These are phyloP conservation scores for Lathronympha strigana DNA, from an alignment of 2,888 invertebrate species.

Conservation along the genomic window DNA sequence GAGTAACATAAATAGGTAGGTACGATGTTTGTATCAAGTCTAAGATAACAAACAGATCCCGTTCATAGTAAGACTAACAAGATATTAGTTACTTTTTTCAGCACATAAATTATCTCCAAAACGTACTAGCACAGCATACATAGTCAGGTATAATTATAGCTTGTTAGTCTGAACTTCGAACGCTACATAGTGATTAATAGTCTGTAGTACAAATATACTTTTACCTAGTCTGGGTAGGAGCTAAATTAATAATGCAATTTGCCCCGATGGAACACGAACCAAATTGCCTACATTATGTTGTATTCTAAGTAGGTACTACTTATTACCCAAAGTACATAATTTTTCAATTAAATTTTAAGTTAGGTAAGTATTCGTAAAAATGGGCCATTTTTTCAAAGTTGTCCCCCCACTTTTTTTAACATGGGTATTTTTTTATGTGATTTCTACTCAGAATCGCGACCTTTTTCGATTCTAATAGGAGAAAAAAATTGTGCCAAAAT, in stretches of 20 bases:
- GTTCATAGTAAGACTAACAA: neutral
- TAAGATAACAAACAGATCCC: too few species aligned
- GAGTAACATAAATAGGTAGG: too few species aligned
- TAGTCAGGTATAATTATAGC: slow-evolving; percentile 18
- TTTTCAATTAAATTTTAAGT: too few species aligned
- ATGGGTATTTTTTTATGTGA: too few species aligned
- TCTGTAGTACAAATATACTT: slow-evolving; percentile 9
- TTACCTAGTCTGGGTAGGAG: slow-evolving; percentile 1
- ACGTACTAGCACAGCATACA: neutral
- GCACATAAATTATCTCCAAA: slow-evolving; percentile 9
- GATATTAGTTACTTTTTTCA: neutral
- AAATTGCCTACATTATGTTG: neutral
- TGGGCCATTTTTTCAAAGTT: too few species aligned
- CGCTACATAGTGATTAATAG: slow-evolving; percentile 24
- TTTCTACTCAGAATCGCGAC: too few species aligned
- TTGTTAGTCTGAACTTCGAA: slow-evolving; percentile 30
- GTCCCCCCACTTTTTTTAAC: too few species aligned
- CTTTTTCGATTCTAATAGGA: too few species aligned
- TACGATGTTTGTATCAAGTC: too few species aligned
- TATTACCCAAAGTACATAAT: too few species aligned
- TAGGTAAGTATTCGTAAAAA: too few species aligned
- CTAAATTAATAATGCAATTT: slow-evolving; percentile 10
- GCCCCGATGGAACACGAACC: neutral
- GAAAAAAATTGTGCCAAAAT: too few species aligned
- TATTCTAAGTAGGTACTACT: neutral